Percentiles rank a stretch among this genome's conserved stretches.
These are phyloP conservation scores for Clarias platycephalus DNA, from an alignment of 2,797 vertebrate genomes.

Conservation along the genomic window DNA sequence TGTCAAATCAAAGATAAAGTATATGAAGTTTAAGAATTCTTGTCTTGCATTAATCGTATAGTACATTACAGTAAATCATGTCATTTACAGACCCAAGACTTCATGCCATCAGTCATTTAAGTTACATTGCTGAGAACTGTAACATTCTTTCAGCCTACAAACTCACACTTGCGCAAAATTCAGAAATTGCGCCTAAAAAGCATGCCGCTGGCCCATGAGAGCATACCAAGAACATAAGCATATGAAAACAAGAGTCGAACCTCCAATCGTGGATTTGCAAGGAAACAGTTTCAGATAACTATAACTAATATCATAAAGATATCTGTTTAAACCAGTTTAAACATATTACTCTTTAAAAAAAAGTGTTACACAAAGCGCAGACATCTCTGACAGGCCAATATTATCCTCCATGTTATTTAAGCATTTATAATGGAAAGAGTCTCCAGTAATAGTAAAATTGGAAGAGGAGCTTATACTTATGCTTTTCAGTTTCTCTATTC, in stretches of 20 bases:
- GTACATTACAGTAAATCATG: background rate
- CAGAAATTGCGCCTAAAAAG: no score
- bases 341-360: constrained; percentile 86
- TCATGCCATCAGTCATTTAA: no score
- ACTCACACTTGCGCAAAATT: no score
- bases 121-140: no score
- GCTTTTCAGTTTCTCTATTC: background rate
- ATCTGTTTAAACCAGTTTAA: constrained; percentile 75
- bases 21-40: background rate
- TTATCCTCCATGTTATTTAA: constrained; percentile 84
- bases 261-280: no score
- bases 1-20: background rate
- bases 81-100: background rate
- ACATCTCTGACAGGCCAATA: constrained; percentile 96
- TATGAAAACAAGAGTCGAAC: no score
- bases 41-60: background rate
- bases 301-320: background rate
- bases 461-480: background rate
- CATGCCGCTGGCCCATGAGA: no score
- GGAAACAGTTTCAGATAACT: no score
- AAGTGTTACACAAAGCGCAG: constrained; percentile 90
- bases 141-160: no score
- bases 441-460: background rate
- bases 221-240: no score
- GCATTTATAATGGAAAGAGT: background rate